Percentiles rank a stretch among this genome's conserved stretches.
phyloP scores from a whole-genome alignment of 2,888 invertebrate genomes.

The Scrobipalpa costella region DNA sequence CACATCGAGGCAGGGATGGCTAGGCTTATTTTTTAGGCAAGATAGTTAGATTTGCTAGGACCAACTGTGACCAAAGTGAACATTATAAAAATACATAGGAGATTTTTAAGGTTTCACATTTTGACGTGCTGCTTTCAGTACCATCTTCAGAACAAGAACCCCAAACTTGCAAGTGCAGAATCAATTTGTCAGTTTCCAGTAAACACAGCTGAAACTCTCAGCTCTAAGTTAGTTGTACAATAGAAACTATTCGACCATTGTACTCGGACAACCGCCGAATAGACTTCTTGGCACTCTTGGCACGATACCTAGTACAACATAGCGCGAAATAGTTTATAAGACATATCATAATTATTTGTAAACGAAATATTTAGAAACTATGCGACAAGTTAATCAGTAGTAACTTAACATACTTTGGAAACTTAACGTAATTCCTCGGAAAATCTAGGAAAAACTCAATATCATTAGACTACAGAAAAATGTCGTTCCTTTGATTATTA shows the following conservation, averaged over 20 bases:
- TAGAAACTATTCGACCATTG: conserved; percentile 37
- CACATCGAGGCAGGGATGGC: no score
- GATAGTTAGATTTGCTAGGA: background rate
- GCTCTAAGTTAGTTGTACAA: conserved; percentile 37
- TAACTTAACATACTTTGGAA: no score
- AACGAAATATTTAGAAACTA: no score
- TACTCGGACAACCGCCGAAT: conserved; percentile 26
- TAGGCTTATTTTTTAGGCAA: no score
- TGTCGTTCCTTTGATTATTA: no score
- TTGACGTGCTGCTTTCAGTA: background rate
- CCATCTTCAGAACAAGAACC: conserved; percentile 1
- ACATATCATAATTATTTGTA: no score
- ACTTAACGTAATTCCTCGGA: no score
- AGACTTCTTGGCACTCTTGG: conserved; percentile 26
- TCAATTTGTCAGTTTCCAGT: conserved; percentile 42
- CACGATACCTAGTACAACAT: background rate
- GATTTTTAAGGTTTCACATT: background rate
- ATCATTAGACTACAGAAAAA: no score
- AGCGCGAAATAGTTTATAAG: background rate
- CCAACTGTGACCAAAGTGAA: background rate
- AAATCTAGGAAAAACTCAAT: no score
- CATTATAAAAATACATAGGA: background rate
- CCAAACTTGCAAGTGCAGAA: conserved; percentile 32
- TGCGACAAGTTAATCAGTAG: no score
- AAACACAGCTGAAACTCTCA: conserved; percentile 33